Evolutionary conservation across 2,888 invertebrate species (phyloP).

Genomic region (Agrochola circellaris): DNA sequence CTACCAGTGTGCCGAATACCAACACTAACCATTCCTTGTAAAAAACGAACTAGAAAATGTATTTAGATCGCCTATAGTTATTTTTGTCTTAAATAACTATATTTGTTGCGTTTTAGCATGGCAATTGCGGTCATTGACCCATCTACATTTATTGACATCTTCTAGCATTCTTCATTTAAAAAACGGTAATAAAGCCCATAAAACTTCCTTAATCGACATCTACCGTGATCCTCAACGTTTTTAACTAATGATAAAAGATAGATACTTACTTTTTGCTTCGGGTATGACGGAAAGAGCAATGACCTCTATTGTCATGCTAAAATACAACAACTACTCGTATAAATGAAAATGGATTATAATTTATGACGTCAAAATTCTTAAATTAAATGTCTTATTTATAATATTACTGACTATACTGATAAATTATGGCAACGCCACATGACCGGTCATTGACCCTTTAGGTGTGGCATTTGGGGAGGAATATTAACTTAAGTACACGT

Average conservation of each 20-base stretch:
- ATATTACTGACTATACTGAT: background rate
- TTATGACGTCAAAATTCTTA: background rate
- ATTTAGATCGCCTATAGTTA: background rate
- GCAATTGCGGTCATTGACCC: background rate
- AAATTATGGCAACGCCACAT: slow-evolving; percentile 5
- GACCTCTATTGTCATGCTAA: background rate
- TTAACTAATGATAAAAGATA: background rate
- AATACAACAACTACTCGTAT: slow-evolving; percentile 6
- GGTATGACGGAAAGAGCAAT: background rate
- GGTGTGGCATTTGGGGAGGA: background rate
- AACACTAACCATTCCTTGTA: slow-evolving; percentile 9
- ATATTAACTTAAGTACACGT: background rate
- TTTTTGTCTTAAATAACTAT: background rate
- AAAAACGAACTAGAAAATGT: background rate
- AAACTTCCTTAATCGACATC: background rate
- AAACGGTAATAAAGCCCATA: background rate
- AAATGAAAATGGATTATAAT: background rate
- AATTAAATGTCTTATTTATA: background rate
- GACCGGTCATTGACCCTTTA: background rate
- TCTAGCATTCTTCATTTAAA: background rate
- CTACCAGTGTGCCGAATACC: background rate
- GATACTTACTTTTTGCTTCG: background rate
- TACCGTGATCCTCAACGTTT: background rate
- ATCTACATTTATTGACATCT: background rate
- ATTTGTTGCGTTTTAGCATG: slow-evolving; percentile 7